Evolutionary conservation across 2,113 vertebrate genomes (phyloP).

Genomic region (Cyprinodon brontotheroides): DNA sequence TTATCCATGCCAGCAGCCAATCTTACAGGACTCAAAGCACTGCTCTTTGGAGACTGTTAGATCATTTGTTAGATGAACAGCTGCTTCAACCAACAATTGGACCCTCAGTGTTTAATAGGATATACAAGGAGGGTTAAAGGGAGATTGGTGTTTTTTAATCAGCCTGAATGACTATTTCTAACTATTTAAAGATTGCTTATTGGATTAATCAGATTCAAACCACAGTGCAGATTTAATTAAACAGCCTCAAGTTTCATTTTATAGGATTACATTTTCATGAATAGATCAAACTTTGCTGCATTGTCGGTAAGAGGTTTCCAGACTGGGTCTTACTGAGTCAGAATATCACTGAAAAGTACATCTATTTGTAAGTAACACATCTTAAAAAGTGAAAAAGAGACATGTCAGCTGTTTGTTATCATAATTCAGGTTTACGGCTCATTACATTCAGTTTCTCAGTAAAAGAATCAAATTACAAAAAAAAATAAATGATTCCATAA

Average conservation of each 20-base stretch:
- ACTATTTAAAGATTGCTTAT: neutral
- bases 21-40: slow-evolving; percentile 14
- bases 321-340: neutral
- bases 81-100: slow-evolving; percentile 6
- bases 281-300: neutral
- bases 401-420: too few species aligned
- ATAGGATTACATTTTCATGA: slow-evolving; percentile 35
- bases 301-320: neutral
- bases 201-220: neutral
- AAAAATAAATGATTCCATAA: too few species aligned
- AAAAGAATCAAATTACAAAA: too few species aligned
- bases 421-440: too few species aligned
- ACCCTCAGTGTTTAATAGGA: neutral
- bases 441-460: too few species aligned
- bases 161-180: neutral
- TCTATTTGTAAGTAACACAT: neutral
- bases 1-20: slow-evolving; percentile 38
- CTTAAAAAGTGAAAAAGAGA: neutral
- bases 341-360: neutral
- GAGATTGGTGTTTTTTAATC: too few species aligned
- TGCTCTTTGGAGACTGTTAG: neutral
- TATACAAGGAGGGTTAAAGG: neutral
- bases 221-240: too few species aligned
- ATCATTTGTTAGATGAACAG: slow-evolving; percentile 2
- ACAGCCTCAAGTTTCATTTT: neutral